phyloP scores from a whole-genome alignment of 1,140 invertebrate genomes.

The Listronotus bonariensis region DNA sequence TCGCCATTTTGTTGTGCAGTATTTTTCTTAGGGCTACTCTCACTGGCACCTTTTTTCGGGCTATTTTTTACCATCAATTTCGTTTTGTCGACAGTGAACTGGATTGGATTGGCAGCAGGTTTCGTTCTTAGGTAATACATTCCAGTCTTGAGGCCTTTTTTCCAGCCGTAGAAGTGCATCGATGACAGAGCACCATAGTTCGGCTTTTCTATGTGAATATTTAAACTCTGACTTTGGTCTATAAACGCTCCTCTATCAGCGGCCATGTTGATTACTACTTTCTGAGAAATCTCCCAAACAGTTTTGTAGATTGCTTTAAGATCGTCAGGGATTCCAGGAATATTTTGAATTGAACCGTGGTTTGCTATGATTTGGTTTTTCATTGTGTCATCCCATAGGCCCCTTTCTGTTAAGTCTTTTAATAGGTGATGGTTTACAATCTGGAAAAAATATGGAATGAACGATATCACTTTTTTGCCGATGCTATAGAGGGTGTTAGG shows the following conservation, averaged over 20 bases:
- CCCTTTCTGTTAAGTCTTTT: conserved; percentile 87
- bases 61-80: conserved; percentile 63
- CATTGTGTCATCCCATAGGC: conserved; percentile 96
- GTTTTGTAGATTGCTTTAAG: conserved; percentile 95
- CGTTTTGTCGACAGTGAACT: conserved; percentile 96
- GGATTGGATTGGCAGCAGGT: conserved; percentile 93
- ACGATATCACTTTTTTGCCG: neutral
- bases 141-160: conserved; percentile 95
- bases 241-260: conserved; percentile 97
- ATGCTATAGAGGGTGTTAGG: too few species aligned
- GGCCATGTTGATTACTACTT: conserved; percentile 94
- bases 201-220: conserved; percentile 94
- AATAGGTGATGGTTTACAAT: conserved; percentile 94
- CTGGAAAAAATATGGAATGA: conserved; percentile 5
- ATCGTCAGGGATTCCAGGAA: conserved; percentile 85
- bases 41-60: conserved; percentile 37
- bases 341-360: conserved; percentile 93
- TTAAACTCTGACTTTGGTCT: conserved; percentile 97
- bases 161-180: conserved; percentile 99
- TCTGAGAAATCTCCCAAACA: conserved; percentile 98
- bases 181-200: conserved; percentile 93
- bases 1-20: conserved; percentile 23
- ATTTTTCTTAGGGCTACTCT: conserved; percentile 32
- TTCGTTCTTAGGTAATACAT: conserved; percentile 99
- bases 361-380: conserved; percentile 92